Percentiles rank a stretch among this genome's conserved stretches.
These are phyloP conservation scores for Druceiella hillmani DNA, from an alignment of 2,888 invertebrate genomes.

Conservation along the genomic window DNA sequence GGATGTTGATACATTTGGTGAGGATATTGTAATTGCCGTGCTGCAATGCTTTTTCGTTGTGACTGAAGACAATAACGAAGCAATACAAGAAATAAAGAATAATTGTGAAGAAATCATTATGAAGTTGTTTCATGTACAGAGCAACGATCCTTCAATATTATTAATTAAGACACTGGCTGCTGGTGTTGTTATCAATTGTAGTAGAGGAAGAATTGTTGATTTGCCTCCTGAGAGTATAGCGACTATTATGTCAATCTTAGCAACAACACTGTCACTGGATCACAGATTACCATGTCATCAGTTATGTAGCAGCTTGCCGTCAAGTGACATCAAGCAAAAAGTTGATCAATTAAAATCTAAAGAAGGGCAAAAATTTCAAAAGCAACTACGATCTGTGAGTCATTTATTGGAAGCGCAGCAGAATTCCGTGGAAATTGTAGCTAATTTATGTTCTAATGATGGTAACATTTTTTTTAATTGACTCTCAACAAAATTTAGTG, in stretches of 20 bases:
- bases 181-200: slow-evolving; percentile 53
- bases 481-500: too few relatives aligned
- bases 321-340: slow-evolving; percentile 33
- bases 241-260: slow-evolving; percentile 47
- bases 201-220: slow-evolving; percentile 35
- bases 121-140: slow-evolving; percentile 37
- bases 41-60: slow-evolving; percentile 66
- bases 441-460: slow-evolving; percentile 64
- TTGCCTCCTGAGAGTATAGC: slow-evolving; percentile 44
- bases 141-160: slow-evolving; percentile 36
- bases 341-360: slow-evolving; percentile 34
- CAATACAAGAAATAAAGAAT: slow-evolving; percentile 49
- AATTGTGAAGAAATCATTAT: slow-evolving; percentile 42
- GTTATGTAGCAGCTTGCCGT: slow-evolving; percentile 45
- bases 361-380: slow-evolving; percentile 39
- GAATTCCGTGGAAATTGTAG: slow-evolving; percentile 62
- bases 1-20: slow-evolving; percentile 51
- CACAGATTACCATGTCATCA: slow-evolving; percentile 45
- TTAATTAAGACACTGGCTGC: slow-evolving; percentile 53
- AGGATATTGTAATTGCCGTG: slow-evolving; percentile 50
- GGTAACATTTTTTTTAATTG: slow-evolving; percentile 41
- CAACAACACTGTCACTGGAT: slow-evolving; percentile 49
- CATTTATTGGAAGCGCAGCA: slow-evolving; percentile 62
- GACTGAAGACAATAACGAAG: slow-evolving; percentile 62
- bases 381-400: slow-evolving; percentile 43